These are phyloP conservation scores for Heliconius sara DNA, from an alignment of 2,888 invertebrate genomes.

Conservation along the genomic window DNA sequence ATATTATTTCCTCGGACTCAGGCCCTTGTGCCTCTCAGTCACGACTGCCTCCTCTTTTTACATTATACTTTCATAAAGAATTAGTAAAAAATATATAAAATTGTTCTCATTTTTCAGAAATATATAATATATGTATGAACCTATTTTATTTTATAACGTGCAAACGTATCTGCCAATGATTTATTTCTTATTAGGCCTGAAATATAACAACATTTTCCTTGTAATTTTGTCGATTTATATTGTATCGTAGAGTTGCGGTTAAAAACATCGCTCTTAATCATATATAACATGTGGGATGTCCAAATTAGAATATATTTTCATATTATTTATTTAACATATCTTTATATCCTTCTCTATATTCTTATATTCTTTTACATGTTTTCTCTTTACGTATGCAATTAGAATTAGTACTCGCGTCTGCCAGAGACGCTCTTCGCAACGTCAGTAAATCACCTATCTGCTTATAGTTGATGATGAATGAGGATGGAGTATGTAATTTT, in stretches of 20 bases:
- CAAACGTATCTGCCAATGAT: not conserved
- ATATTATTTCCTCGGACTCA: not conserved
- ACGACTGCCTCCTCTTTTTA: no score
- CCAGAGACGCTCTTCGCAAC: no score
- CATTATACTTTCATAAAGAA: no score
- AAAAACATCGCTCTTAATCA: not conserved
- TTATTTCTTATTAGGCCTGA: not conserved
- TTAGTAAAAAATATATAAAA: no score
- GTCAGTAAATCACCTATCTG: no score
- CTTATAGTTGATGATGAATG: no score
- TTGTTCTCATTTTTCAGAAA: not conserved
- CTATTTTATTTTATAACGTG: not conserved
- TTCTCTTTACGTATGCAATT: no score
- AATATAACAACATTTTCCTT: slow-evolving; percentile 7
- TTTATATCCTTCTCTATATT: no score
- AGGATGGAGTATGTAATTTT: no score
- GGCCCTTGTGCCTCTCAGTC: no score
- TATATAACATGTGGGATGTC: not conserved
- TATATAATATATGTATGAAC: not conserved
- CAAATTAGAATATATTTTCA: not conserved
- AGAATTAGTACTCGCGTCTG: no score
- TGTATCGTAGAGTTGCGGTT: slow-evolving; percentile 1
- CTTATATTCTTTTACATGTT: no score
- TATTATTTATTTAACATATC: not conserved
- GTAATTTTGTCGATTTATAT: slow-evolving; percentile 8